Conservation (phyloP, 35 echinoderm and acorn worm species). For the Chiridota heheva region DNA sequence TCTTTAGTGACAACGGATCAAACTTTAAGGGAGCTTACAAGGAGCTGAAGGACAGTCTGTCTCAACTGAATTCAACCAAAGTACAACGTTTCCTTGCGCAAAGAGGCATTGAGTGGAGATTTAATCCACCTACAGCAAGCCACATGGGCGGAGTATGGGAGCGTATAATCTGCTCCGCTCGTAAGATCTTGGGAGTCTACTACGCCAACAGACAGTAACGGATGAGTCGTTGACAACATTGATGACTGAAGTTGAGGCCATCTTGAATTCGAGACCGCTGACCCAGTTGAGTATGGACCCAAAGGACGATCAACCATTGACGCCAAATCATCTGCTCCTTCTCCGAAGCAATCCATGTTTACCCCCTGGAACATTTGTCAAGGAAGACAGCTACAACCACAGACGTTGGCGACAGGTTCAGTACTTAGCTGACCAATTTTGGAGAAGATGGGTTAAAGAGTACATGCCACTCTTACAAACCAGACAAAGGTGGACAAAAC, state of each 20-base stretch:
- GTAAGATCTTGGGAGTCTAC: neutral
- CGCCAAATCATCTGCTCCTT: conserved; percentile 33
- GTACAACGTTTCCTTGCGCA: neutral
- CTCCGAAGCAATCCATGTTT: neutral
- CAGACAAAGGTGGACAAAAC: conserved; percentile 49
- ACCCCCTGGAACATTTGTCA: conserved; percentile 16
- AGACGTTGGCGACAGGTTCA: conserved; percentile 15
- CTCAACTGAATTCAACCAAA: neutral
- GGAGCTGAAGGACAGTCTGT: neutral
- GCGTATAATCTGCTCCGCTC: neutral
- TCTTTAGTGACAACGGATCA: neutral
- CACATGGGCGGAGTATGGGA: conserved; percentile 18
- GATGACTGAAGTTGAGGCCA: neutral
- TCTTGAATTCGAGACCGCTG: conserved; percentile 10
- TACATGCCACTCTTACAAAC: conserved; percentile 36
- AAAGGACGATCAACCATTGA: neutral
- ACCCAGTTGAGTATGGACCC: neutral
- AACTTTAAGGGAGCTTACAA: neutral
- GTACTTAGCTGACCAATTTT: conserved; percentile 44
- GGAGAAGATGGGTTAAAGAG: conserved; percentile 56
- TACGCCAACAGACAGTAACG: neutral
- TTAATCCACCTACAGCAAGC: neutral
- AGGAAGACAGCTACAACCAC: conserved; percentile 1
- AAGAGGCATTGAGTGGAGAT: conserved; percentile 27
- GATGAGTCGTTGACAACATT: conserved; percentile 11